Evolutionary conservation across 2,888 invertebrate genomes (phyloP).

Genomic region (Drosophila seclusa): DNA sequence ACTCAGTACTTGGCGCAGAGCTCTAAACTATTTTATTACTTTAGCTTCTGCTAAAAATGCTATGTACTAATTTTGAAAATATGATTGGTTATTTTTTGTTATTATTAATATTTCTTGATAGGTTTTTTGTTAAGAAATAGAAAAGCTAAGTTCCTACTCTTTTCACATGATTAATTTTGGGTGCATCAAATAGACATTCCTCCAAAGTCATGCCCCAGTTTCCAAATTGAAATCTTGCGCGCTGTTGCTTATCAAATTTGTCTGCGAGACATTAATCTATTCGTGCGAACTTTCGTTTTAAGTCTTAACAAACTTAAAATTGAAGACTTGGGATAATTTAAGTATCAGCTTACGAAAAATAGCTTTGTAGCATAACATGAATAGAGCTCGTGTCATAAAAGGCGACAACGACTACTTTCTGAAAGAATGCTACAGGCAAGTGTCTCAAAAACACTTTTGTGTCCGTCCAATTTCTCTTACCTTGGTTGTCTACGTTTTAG

Average conservation of each 20-base stretch:
- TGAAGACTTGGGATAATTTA: slow-evolving; percentile 3
- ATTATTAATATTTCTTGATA: background rate
- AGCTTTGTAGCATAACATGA: slow-evolving; percentile 27
- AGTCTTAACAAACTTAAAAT: background rate
- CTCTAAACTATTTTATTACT: background rate
- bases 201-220: background rate
- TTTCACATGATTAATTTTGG: background rate
- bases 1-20: background rate
- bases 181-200: background rate
- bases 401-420: slow-evolving; percentile 15
- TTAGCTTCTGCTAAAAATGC: background rate
- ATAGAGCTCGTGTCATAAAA: slow-evolving; percentile 36
- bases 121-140: background rate
- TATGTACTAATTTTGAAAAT: background rate
- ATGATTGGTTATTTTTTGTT: background rate
- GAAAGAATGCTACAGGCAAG: slow-evolving; percentile 38
- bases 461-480: slow-evolving; percentile 17
- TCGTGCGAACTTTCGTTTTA: background rate
- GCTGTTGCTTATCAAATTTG: background rate
- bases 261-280: background rate
- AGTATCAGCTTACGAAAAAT: slow-evolving; percentile 22
- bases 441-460: slow-evolving; percentile 63
- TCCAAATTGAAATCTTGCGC: background rate
- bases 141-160: no score
- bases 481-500: slow-evolving; percentile 20